phyloP scores from a whole-genome alignment of 2,888 invertebrate genomes.

The Luperina testacea region DNA sequence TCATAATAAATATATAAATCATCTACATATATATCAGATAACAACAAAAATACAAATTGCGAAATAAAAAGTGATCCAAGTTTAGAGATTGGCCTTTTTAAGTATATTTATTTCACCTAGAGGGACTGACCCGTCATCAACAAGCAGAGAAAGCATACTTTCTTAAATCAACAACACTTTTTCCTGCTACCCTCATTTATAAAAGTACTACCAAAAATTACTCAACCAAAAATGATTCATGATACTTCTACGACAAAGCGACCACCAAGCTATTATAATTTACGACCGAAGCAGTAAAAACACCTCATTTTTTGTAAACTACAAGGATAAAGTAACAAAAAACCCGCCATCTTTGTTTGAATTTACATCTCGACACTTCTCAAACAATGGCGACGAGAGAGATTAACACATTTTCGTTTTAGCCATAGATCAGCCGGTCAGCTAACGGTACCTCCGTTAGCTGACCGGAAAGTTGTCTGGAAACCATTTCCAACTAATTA shows the following conservation, averaged over 20 bases:
- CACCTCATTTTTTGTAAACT: constrained; percentile 37
- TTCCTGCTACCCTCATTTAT: constrained; percentile 30
- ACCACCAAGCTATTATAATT: constrained; percentile 58
- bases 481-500: constrained; percentile 21
- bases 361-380: constrained; percentile 47
- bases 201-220: constrained; percentile 38
- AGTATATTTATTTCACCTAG: constrained; percentile 8
- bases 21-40: background rate
- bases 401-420: constrained; percentile 51
- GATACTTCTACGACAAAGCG: constrained; percentile 19
- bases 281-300: constrained; percentile 43
- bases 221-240: constrained; percentile 44
- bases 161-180: constrained; percentile 8
- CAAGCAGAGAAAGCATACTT: constrained; percentile 4
- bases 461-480: constrained; percentile 28
- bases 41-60: background rate
- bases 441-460: too few relatives aligned
- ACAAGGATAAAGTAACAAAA: constrained; percentile 56
- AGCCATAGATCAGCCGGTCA: too few relatives aligned
- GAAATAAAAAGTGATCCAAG: background rate
- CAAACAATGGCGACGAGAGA: constrained; percentile 29
- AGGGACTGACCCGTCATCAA: background rate
- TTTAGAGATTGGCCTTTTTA: background rate
- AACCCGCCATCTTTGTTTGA: constrained; percentile 35
- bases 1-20: too few relatives aligned